Evolutionary conservation across 1,140 invertebrate genomes (phyloP).

Genomic region (Drosophila cardini): DNA sequence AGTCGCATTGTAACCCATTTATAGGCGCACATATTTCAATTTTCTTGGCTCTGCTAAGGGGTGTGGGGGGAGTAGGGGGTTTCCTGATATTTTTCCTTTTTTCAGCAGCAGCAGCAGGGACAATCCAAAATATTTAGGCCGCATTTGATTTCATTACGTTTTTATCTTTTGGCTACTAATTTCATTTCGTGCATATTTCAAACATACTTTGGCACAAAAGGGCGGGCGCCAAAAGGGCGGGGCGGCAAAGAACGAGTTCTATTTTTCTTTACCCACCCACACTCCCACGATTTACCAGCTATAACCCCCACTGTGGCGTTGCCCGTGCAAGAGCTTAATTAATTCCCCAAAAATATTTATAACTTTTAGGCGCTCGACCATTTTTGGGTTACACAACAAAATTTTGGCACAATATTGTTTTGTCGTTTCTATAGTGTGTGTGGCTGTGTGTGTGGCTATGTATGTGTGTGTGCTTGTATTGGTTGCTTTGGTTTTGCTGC

Average conservation of each 20-base stretch:
- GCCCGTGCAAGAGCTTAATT: constrained; percentile 66
- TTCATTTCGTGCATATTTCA: constrained; percentile 74
- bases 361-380: constrained; percentile 61
- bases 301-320: too few species aligned
- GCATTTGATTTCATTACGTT: constrained; percentile 82
- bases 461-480: constrained; percentile 42
- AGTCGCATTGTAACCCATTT: constrained; percentile 69
- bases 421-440: constrained; percentile 36
- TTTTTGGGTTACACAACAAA: constrained; percentile 27
- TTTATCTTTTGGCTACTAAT: constrained; percentile 77
- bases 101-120: constrained; percentile 19
- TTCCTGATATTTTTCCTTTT: too few species aligned
- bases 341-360: constrained; percentile 78
- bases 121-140: constrained; percentile 73
- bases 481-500: constrained; percentile 40
- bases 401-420: constrained; percentile 59
- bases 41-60: constrained; percentile 41
- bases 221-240: background rate
- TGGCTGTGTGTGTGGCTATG: constrained; percentile 33
- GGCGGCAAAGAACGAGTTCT: background rate
- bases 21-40: constrained; percentile 77
- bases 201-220: constrained; percentile 37
- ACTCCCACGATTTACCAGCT: too few species aligned
- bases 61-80: background rate
- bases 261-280: background rate